Evolutionary conservation across 2,113 vertebrate genomes (phyloP), one percentile per base, ranked within the genome.

Genomic region (Anser cygnoides): DNA sequence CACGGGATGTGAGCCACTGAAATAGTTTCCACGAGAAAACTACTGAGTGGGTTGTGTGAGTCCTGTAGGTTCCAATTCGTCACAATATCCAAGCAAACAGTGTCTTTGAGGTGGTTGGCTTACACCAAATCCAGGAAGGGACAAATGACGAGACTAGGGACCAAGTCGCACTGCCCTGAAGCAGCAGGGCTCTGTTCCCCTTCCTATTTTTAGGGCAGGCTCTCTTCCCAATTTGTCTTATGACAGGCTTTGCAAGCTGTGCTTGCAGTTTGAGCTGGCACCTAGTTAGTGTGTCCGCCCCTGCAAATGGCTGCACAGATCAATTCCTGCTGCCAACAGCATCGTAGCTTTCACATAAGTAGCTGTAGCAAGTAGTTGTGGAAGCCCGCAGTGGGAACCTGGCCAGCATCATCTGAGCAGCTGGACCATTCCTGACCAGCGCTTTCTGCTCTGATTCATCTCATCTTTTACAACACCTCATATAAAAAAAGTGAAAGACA

Each of bases 61-160:
- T 23, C 20, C 65, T 67, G 14, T 43, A 16, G 43, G 20, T 20
- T 44, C 13, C 41, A 18, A 65, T 25, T 66, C 29, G 11, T 6
- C 21, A 10, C 5, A 23, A 13, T 11, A 17, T 11, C 46, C 19
- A 10, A 11, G 28, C 25, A 46, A 49, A 19, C 26, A 2, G 18
- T 0, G 1, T 9, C 50, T 81, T 58, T 4, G 3, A 8, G 57
- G 15, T 8, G 3, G 3, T 2, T 54, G n/a, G 1, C 7, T 18
- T 62, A 1, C 0, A 13, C 6, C 2, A 65, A 55, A 72, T 0
- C 25, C 19, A 28, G 19, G 59, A 44, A 57, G 73, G 37, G 28
- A 16, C 9, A 50, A 41, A 46, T 11, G 11, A 14, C 25, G 9
- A 35, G 35, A 2, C 25, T 20, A 19, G 17, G 23, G 31, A 21